These are phyloP conservation scores for Pheosia gnoma DNA, from an alignment of 2,888 invertebrate species.

Conservation along the genomic window DNA sequence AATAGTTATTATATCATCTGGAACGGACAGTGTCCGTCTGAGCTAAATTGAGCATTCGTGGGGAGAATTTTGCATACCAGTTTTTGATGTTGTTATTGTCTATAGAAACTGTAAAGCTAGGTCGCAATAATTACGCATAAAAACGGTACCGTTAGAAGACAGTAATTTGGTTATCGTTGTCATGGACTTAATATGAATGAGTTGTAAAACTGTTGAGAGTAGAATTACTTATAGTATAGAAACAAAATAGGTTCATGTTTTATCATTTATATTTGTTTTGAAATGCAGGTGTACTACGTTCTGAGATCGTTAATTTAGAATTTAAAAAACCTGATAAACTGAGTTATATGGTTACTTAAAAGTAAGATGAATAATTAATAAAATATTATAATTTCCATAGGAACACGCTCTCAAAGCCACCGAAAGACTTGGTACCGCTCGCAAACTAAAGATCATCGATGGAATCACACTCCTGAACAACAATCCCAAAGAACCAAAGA, in stretches of 20 bases:
- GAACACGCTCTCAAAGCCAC: conserved; percentile 73
- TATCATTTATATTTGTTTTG: too few relatives aligned
- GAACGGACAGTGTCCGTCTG: not conserved
- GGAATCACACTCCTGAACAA: conserved; percentile 69
- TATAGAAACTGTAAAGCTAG: too few relatives aligned
- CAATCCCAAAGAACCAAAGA: conserved; percentile 63
- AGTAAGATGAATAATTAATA: not conserved
- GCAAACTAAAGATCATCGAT: conserved; percentile 64
- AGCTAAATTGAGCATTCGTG: not conserved
- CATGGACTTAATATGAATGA: too few relatives aligned
- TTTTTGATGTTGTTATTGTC: not conserved
- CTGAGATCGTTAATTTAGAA: too few relatives aligned
- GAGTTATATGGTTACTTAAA: too few relatives aligned
- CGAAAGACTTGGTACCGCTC: conserved; percentile 62
- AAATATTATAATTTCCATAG: conserved; percentile 44
- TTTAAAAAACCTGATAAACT: too few relatives aligned
- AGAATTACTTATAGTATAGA: too few relatives aligned
- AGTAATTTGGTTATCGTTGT: not conserved
- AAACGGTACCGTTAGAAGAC: not conserved
- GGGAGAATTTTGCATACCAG: not conserved
- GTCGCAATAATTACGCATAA: not conserved
- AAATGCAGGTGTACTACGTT: too few relatives aligned
- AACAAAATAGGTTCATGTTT: too few relatives aligned
- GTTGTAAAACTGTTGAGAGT: too few relatives aligned
- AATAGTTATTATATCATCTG: too few relatives aligned